These are phyloP conservation scores for Drosophila trapezifrons DNA, from an alignment of 1,140 invertebrate genomes.

Conservation along the genomic window DNA sequence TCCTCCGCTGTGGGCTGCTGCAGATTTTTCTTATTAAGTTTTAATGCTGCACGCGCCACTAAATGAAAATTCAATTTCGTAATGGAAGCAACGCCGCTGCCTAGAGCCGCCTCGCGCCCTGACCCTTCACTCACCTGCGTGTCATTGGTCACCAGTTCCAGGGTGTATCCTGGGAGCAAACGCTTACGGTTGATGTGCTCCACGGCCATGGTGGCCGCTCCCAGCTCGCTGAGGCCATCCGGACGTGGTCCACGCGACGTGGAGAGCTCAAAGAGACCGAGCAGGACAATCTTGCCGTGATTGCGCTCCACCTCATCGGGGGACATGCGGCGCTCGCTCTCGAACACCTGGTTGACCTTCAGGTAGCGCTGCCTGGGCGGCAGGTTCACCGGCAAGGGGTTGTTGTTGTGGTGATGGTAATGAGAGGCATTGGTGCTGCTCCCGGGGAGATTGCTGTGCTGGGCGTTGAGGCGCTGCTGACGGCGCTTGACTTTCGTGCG, in stretches of 20 bases:
- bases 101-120: slow-evolving; percentile 4
- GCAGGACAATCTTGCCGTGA: slow-evolving; percentile 85
- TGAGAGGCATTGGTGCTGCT: slow-evolving; percentile 42
- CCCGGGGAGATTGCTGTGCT: slow-evolving; percentile 66
- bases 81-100: slow-evolving; percentile 46
- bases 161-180: slow-evolving; percentile 88
- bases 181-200: slow-evolving; percentile 89
- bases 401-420: slow-evolving; percentile 13
- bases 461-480: slow-evolving; percentile 62
- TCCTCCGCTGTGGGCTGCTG: slow-evolving; percentile 29
- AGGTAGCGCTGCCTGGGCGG: slow-evolving; percentile 65
- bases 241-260: slow-evolving; percentile 86
- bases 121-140: slow-evolving; percentile 88
- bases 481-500: slow-evolving; percentile 77
- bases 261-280: slow-evolving; percentile 91
- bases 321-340: slow-evolving; percentile 76
- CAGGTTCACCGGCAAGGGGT: slow-evolving; percentile 13
- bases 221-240: slow-evolving; percentile 90
- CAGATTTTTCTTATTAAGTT: slow-evolving; percentile 81
- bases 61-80: slow-evolving; percentile 80
- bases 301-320: slow-evolving; percentile 66
- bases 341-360: slow-evolving; percentile 81
- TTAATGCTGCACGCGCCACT: slow-evolving; percentile 72
- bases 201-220: slow-evolving; percentile 90
- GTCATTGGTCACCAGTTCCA: slow-evolving; percentile 91